Percentiles rank a stretch among this genome's conserved stretches.
Conservation (phyloP, 1,140 invertebrate species). For the Apis mellifera region DNA sequence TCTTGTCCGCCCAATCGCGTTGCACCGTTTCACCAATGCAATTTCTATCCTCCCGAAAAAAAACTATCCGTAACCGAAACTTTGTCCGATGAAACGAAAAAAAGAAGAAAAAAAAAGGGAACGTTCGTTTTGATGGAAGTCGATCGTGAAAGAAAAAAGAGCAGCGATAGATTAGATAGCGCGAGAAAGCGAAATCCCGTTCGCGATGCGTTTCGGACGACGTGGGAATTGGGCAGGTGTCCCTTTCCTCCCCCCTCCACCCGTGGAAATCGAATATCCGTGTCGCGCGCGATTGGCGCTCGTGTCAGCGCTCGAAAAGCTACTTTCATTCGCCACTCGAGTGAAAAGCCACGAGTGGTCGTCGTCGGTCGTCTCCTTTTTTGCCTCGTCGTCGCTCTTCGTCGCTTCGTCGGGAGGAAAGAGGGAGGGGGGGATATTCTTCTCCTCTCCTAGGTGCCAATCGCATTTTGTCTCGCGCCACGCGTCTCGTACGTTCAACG, state of each 20-base stretch:
- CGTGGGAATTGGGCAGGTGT: constrained; percentile 56
- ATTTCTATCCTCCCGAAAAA: not conserved
- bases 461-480: constrained; percentile 44
- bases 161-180: too few relatives aligned
- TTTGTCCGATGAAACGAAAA: too few relatives aligned
- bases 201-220: not conserved
- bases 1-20: constrained; percentile 36
- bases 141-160: too few relatives aligned
- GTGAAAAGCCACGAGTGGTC: constrained; percentile 2
- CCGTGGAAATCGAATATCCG: constrained; percentile 34
- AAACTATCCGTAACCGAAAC: too few relatives aligned
- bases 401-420: not conserved
- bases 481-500: not conserved
- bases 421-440: not conserved
- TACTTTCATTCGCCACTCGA: constrained; percentile 29
- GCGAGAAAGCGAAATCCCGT: not conserved
- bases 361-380: not conserved
- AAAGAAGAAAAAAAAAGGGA: too few relatives aligned
- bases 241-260: not conserved
- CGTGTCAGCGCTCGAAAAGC: constrained; percentile 17
- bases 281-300: not conserved
- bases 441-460: constrained; percentile 31
- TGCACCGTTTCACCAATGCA: constrained; percentile 1
- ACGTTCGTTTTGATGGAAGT: not conserved
- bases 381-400: not conserved